A percentile compares a stretch with the other conserved stretches of the same genome.
Evolutionary conservation across 2,888 invertebrate species (phyloP).

Genomic region (Apocheima hispidaria): DNA sequence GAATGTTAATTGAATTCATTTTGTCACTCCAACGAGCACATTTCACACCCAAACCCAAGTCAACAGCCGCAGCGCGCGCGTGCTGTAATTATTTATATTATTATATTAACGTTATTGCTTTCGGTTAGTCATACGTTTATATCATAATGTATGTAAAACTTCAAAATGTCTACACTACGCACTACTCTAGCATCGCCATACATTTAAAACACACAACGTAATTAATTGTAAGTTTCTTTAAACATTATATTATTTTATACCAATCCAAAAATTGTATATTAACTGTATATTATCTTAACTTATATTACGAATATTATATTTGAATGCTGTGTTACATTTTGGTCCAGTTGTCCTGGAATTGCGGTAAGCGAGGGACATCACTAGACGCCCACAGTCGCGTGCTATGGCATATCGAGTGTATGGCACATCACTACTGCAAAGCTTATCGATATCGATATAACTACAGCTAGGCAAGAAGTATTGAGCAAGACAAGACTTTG

Average conservation of each 20-base stretch:
- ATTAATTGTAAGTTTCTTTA: conserved; percentile 65
- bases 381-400: conserved; percentile 59
- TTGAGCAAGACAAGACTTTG: conserved; percentile 77
- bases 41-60: conserved; percentile 14
- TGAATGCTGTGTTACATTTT: conserved; percentile 71
- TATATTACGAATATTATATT: conserved; percentile 62
- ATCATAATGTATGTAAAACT: conserved; percentile 77
- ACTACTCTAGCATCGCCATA: conserved; percentile 84
- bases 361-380: conserved; percentile 66
- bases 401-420: conserved; percentile 69
- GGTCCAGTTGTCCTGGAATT: conserved; percentile 78
- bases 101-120: conserved; percentile 80
- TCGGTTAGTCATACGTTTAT: conserved; percentile 76
- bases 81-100: conserved; percentile 60
- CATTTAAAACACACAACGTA: conserved; percentile 82
- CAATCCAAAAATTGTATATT: conserved; percentile 83
- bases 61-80: conserved; percentile 74
- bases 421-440: conserved; percentile 80
- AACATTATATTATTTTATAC: conserved; percentile 73
- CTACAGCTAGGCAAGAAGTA: conserved; percentile 77
- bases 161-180: conserved; percentile 83
- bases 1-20: conserved; percentile 25
- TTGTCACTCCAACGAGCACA: conserved; percentile 25
- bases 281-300: conserved; percentile 64
- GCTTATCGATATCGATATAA: conserved; percentile 61